These are phyloP conservation scores for Melanerpes aurifrons DNA, from an alignment of 2,113 vertebrate species.

Conservation along the genomic window DNA sequence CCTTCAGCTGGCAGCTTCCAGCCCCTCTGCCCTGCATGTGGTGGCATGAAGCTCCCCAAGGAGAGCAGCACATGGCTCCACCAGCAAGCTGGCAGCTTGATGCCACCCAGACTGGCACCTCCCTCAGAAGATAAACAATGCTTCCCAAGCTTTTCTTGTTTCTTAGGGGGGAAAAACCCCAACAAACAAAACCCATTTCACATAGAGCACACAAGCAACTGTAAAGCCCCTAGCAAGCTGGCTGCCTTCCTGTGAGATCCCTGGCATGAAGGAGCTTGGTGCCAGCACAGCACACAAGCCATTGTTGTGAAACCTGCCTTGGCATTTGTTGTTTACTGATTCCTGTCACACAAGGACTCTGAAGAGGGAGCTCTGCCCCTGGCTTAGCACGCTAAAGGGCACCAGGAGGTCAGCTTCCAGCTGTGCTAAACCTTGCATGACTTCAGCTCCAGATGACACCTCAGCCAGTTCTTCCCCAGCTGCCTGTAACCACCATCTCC, in stretches of 20 bases:
- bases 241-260: conserved; percentile 75
- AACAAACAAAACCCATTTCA: conserved; percentile 19
- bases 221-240: conserved; percentile 68
- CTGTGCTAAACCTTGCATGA: background rate
- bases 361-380: conserved; percentile 79
- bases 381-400: conserved; percentile 81
- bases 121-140: conserved; percentile 79
- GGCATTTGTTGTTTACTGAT: conserved; percentile 81
- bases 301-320: conserved; percentile 76
- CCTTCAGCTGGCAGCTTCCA: background rate
- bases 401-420: conserved; percentile 41
- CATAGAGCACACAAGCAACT: conserved; percentile 71
- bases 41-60: background rate
- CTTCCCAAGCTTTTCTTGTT: conserved; percentile 70
- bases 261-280: conserved; percentile 38
- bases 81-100: conserved; percentile 59
- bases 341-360: conserved; percentile 84
- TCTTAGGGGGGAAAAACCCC: background rate
- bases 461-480: background rate
- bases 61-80: conserved; percentile 58
- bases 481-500: background rate
- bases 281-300: conserved; percentile 67
- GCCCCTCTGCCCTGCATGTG: background rate
- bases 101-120: conserved; percentile 69
- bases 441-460: background rate